Evolutionary conservation across 2,797 vertebrate species (phyloP).

Genomic region (Nothura maculosa): DNA sequence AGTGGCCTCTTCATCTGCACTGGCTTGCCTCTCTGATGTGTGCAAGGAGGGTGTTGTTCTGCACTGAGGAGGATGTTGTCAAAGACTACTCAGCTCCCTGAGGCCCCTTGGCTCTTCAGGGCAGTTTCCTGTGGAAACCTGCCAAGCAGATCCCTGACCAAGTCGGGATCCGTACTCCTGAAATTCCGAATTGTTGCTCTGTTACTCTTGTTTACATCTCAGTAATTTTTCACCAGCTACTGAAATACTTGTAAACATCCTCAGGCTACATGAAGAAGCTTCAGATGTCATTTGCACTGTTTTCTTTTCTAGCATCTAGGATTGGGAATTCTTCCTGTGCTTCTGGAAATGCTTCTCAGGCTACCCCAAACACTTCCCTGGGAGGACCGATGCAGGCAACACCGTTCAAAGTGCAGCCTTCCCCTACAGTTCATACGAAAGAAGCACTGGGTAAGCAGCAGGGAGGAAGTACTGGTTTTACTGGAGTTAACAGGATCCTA

Average conservation of each 20-base stretch:
- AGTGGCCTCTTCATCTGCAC: rapidly evolving
- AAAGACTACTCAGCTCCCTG: neutral
- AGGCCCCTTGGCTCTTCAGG: neutral
- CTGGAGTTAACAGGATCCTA: neutral
- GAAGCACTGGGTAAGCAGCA: slow-evolving; percentile 90
- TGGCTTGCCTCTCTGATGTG: neutral
- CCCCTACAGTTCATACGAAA: slow-evolving; percentile 93
- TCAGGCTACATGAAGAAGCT: neutral
- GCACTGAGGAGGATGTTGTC: neutral
- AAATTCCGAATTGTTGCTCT: rapidly evolving
- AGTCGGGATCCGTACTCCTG: neutral
- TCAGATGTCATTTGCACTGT: neutral
- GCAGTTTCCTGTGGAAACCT: neutral
- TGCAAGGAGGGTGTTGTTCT: neutral
- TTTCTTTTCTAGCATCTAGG: slow-evolving; percentile 23
- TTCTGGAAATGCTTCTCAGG: slow-evolving; percentile 83
- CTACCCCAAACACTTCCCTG: slow-evolving; percentile 91
- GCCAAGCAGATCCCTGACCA: neutral
- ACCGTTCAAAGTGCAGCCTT: slow-evolving; percentile 89
- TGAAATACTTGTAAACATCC: neutral
- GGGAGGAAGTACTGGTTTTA: neutral
- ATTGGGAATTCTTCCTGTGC: slow-evolving; percentile 76
- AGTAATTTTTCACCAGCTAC: neutral
- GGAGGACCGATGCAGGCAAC: slow-evolving; percentile 86
- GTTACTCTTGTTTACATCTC: neutral